These are phyloP conservation scores for Enchytraeus crypticus DNA, from an alignment of 2,888 invertebrate genomes.

Conservation along the genomic window DNA sequence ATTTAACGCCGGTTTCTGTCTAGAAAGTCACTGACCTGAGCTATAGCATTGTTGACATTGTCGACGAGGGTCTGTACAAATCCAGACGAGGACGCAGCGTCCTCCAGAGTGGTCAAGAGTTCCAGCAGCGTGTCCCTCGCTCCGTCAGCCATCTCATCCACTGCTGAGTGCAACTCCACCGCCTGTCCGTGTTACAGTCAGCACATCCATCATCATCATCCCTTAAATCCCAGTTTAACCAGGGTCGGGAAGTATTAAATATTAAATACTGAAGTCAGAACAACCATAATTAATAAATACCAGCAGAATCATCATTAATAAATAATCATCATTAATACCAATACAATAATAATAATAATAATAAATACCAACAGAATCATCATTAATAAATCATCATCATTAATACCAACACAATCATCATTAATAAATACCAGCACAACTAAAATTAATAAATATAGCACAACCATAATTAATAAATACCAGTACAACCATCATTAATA, in stretches of 20 bases:
- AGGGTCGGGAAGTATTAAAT: too few relatives aligned
- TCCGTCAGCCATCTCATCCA: slow-evolving; percentile 70
- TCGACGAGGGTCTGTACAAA: slow-evolving; percentile 82
- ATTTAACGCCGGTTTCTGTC: slow-evolving; percentile 58
- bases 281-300: neutral
- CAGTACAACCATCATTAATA: neutral
- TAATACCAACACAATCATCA: neutral
- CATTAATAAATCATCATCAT: neutral
- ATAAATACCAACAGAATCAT: neutral
- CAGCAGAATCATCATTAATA: neutral
- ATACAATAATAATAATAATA: slow-evolving; percentile 4
- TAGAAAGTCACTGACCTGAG: slow-evolving; percentile 25
- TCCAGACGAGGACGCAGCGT: slow-evolving; percentile 70
- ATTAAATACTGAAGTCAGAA: neutral
- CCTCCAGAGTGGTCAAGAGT: slow-evolving; percentile 64
- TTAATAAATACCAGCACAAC: neutral
- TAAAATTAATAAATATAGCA: neutral
- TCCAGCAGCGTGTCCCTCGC: slow-evolving; percentile 70
- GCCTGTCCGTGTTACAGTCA: too few relatives aligned
- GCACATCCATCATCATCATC: too few relatives aligned
- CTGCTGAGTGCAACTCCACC: slow-evolving; percentile 65
- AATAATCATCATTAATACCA: neutral
- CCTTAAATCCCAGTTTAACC: too few relatives aligned
- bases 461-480: too few relatives aligned
- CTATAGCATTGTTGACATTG: slow-evolving; percentile 62